Base-by-base conservation (phyloP, 2,888 invertebrate species). In the Lochmaea capreae region DNA sequence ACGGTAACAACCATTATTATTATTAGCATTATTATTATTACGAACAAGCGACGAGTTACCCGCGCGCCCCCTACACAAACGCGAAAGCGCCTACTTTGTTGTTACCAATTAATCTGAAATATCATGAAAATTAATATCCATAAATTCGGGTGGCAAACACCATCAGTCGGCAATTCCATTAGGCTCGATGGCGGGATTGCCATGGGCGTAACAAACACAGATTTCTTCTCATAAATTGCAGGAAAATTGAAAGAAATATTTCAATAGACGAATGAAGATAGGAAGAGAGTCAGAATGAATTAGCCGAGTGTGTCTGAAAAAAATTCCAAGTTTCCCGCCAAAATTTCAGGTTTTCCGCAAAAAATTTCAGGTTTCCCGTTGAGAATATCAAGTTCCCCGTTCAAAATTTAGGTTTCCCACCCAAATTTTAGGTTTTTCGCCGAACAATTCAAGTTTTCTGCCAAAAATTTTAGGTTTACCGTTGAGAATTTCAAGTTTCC, bases 91-190 rank as follows among this genome's bases (percentile, higher is more conserved):
- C 71, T 73, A 73, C 73, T 76, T 79, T 76, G 76, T 79, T 80
- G 76, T 77, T 77, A 73, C 79, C 80, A 81, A 81, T 83, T 82
- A 81, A 82, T 82, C 77, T 79, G 80, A 81, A 81, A 81, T 82
- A 82, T 82, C 82, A 79, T 82, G 81, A 82, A 84, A 85, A 86
- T 85, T 85, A 86, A 86, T 86, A 85, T 84, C 85, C 86, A 86
- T 86, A 86, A 86, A 85, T 86, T 86, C 85, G 83, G 77, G 81
- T 80, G 81, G 82, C 83, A 85, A 85, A 85, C 84, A 84, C 81
- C 82, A 84, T 83, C 85, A 85, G 81, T 82, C 83, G 82, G 82
- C 85, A 85, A 85, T 85, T 84, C 85, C 84, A 85, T 85, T 85
- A 84, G 81, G 71, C 74, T 78, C 78, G 78, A 80, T 79, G 77